Base-by-base conservation (phyloP, 2,888 invertebrate genomes). In the Sarcophaga caerulescens region DNA sequence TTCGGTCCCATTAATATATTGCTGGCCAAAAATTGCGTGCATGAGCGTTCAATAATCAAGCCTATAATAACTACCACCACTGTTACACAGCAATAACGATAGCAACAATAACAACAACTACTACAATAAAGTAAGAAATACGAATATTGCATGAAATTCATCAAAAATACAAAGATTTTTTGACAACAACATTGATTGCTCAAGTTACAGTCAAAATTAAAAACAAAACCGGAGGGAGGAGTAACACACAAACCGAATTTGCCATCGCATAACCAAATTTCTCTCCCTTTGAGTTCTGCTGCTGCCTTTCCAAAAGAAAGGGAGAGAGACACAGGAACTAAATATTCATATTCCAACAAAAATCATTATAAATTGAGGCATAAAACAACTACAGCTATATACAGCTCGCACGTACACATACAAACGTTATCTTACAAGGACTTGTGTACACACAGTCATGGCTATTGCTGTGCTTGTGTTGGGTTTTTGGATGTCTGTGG, bases 151-250 rank as follows among this genome's bases (percentile, higher is more conserved):
- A 68, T 77, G 75, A 86, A 87, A 87, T 83, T 86, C 87, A 86
- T 87, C 85, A 87, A 81, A 87, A 80, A 77, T 65, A 73, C 35
- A 80, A 74, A 85, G 70, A 69, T 69, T 82, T 52, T 82, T 85
- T 80, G 60, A 86, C 86, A 84, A 84, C 74, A 83, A 83, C 84
- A 86, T 82, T 87, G 84, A 87, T 85, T 84, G 87, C 86, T 86
- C 68, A 69, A 76, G 73, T 80, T 81, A 62, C 82, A 82, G 75
- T 75, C 70, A 57, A 70, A 81, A 73, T 81, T 77, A 70, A 81
- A 76, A 81, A 69, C 47, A 62, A 75, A 74, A 65, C 44, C 71
- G 59, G 10, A 68, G 59, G 69, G 57, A 59, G 17, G 17, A 12
- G 17, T 4, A 52, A 52, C 52, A 52, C 35, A 52, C 17, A 17